Evolutionary conservation across 2,888 invertebrate species (phyloP).

Genomic region (Nephrotoma guestfalica): DNA sequence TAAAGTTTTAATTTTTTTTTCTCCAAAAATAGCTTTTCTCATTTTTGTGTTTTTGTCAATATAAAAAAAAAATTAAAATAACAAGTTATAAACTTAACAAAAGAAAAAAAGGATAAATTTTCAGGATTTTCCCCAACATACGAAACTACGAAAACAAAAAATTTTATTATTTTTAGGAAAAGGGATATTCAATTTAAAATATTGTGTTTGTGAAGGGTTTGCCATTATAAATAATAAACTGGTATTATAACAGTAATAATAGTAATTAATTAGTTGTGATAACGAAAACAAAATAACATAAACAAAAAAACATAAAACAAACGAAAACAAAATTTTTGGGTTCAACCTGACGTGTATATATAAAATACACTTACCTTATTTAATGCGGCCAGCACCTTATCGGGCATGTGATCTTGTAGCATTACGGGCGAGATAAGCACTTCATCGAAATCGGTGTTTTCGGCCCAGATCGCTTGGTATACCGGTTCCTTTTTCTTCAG

Average conservation of each 20-base stretch:
- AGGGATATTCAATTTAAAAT: not conserved
- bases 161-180: not conserved
- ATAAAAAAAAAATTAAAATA: not conserved
- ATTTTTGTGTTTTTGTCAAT: not conserved
- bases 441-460: constrained; percentile 71
- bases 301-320: not conserved
- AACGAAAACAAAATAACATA: not conserved
- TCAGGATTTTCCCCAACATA: not conserved
- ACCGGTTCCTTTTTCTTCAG: constrained; percentile 59
- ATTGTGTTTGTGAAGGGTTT: not conserved
- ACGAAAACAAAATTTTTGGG: not conserved
- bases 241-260: not conserved
- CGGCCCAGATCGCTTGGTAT: constrained; percentile 77
- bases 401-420: constrained; percentile 86
- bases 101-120: not conserved
- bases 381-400: constrained; percentile 66
- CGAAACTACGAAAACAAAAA: not conserved
- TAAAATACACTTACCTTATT: constrained; percentile 54
- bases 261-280: not conserved
- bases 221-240: not conserved
- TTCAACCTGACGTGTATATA: not conserved
- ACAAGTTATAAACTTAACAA: not conserved
- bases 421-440: constrained; percentile 79
- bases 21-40: not conserved
- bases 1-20: not conserved